These are phyloP conservation scores for Crocidura indochinensis DNA, from an alignment of 2,797 vertebrate genomes.

Conservation along the genomic window DNA sequence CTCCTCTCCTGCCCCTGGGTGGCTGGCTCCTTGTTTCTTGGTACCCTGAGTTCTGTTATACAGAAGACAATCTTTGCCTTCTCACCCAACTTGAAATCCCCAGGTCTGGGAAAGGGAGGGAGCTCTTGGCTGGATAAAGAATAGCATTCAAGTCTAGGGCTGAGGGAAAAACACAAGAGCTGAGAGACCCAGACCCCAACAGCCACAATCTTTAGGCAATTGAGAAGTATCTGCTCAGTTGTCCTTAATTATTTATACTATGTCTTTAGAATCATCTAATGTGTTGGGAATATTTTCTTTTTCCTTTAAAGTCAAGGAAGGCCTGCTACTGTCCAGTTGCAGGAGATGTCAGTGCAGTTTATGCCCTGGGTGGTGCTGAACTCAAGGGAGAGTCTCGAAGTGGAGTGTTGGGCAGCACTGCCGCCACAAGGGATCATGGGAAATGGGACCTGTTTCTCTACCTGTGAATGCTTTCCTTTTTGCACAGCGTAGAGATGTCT, in stretches of 20 bases:
- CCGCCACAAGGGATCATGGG: conserved; percentile 53
- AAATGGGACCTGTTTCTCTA: conserved; percentile 74
- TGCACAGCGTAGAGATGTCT: conserved; percentile 82
- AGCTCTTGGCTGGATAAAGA: conserved; percentile 22
- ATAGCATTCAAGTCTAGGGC: conserved; percentile 86
- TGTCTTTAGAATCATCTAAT: conserved; percentile 90
- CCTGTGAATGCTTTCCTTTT: conserved; percentile 81
- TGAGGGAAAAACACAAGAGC: conserved; percentile 87
- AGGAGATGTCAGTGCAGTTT: conserved; percentile 87
- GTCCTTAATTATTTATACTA: conserved; percentile 89
- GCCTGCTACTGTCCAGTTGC: conserved; percentile 83
- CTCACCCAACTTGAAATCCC: conserved; percentile 80
- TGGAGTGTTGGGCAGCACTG: conserved; percentile 58
- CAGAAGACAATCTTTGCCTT: conserved; percentile 36
- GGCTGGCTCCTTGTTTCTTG: conserved; percentile 71
- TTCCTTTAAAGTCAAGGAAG: conserved; percentile 87
- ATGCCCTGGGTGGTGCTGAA: conserved; percentile 82
- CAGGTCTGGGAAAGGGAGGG: conserved; percentile 34
- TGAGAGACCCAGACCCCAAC: conserved; percentile 86
- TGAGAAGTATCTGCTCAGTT: conserved; percentile 87
- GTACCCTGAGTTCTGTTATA: background rate
- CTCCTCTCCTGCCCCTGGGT: conserved; percentile 57
- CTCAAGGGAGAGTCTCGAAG: conserved; percentile 80
- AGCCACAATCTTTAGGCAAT: conserved; percentile 84
- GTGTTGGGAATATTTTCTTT: conserved; percentile 82